Base-by-base conservation (phyloP, 2,113 vertebrate species). In the Anas platyrhynchos region DNA sequence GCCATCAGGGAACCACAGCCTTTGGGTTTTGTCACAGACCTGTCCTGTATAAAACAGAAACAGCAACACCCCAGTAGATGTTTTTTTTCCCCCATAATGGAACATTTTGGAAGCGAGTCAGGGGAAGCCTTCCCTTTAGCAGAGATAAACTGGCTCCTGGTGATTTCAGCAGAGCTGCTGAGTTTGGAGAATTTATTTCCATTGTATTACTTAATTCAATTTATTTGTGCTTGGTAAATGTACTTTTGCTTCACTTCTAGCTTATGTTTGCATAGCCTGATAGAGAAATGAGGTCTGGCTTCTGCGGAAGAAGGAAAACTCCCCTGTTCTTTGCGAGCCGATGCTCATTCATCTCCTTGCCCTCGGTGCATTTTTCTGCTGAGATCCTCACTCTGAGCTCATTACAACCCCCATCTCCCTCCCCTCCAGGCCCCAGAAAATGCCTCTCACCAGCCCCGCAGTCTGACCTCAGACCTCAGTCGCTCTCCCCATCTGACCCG, bases 381-480 rank as follows among this genome's bases (percentile, higher is more conserved):
- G 38, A 79, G 77, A 82, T 82, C 86, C 72, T 46, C 72, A 32
- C 85, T 91, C 86, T 15, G 50, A 91, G 62, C 74, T 93, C 88
- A 84, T 94, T 92, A 89, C 74, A 63, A 82, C 92, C 59, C 63
- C 81, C 81, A 73, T 66, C 78, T 85, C 83, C 91, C 73, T 88
- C 74, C 92, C 92, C 94, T 87, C 88, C 67, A 77, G 91, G 96
- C 91, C 83, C 71, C 84, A 59, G 50, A 36, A 89, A 94, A 63
- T 5, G 0, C 92, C 96, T 94, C 92, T 92, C 77, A 77, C 88
- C 41, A 93, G 71, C 90, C 77, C 77, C 85, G 46, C 23, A 89
- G 88, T 66, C 8, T 96, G 93, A 96, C 95, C 91, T 93, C 79
- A 81, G 88, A 96, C 92, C 95, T 61, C 69, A n/a, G 88, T 15